These are phyloP conservation scores for Dipus sagitta DNA, from an alignment of 2,797 vertebrate species.

Conservation along the genomic window DNA sequence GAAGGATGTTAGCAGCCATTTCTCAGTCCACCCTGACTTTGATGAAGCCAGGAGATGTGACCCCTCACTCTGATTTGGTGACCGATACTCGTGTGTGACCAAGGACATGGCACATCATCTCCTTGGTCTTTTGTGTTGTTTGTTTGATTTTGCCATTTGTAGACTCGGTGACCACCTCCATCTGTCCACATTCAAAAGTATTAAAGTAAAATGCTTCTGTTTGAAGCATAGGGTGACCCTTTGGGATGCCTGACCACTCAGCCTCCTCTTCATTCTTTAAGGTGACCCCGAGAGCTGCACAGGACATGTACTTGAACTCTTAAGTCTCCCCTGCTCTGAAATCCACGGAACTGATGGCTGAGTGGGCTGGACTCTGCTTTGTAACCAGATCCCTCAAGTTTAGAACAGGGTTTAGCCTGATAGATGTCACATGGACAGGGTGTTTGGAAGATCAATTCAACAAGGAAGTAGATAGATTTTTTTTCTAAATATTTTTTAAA, in stretches of 20 bases:
- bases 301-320: background rate
- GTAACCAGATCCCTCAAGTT: background rate
- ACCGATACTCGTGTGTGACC: background rate
- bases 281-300: fast-evolving
- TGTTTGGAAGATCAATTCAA: background rate
- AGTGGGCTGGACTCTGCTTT: background rate
- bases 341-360: background rate
- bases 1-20: background rate
- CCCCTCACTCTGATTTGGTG: background rate
- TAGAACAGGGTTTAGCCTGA: background rate
- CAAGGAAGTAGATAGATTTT: background rate
- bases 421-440: background rate
- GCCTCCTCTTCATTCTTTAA: background rate
- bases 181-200: background rate
- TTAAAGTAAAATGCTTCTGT: background rate
- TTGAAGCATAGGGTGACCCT: background rate
- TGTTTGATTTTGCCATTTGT: background rate
- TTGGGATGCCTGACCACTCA: too few relatives aligned
- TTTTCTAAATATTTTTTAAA: too few relatives aligned
- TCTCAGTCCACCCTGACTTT: background rate
- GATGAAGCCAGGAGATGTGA: background rate
- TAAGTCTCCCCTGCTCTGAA: background rate
- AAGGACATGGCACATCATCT: background rate
- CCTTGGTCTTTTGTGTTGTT: background rate
- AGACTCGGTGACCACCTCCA: background rate